Evolutionary conservation across 2,113 vertebrate species (phyloP).

Genomic region (Odocoileus virginianus): DNA sequence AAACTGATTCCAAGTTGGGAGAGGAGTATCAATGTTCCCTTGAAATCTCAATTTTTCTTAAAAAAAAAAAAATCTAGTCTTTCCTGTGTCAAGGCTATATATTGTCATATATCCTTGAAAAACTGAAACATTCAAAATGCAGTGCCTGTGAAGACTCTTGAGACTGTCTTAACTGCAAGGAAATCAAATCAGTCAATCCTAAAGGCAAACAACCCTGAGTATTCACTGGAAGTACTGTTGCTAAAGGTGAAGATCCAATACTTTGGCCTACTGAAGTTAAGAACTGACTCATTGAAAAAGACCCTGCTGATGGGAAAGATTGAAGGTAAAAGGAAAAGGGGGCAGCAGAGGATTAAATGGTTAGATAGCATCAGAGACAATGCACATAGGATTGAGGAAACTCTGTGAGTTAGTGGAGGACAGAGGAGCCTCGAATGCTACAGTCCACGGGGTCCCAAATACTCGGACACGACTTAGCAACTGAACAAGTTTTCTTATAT

Average conservation of each 20-base stretch:
- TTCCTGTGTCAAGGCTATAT: background rate
- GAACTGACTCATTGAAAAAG: background rate
- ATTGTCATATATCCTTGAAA: background rate
- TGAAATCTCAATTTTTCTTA: background rate
- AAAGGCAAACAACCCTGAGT: background rate
- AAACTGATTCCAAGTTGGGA: background rate
- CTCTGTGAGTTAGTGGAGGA: background rate
- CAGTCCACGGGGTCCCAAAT: background rate
- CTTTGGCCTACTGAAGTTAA: background rate
- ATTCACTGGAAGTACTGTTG: background rate
- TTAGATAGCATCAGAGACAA: background rate
- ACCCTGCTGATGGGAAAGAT: background rate
- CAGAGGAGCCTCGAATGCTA: background rate
- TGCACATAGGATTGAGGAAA: background rate
- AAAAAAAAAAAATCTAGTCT: background rate
- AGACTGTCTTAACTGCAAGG: background rate
- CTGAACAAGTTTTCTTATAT: background rate
- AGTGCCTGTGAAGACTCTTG: background rate
- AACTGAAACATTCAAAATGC: background rate
- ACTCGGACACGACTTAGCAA: no score
- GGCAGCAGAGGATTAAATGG: background rate
- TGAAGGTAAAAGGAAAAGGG: background rate
- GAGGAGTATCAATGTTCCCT: background rate
- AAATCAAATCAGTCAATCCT: background rate
- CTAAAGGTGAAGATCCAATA: background rate